Conservation (phyloP, 2,113 vertebrate species). For the Lepus timidus region DNA sequence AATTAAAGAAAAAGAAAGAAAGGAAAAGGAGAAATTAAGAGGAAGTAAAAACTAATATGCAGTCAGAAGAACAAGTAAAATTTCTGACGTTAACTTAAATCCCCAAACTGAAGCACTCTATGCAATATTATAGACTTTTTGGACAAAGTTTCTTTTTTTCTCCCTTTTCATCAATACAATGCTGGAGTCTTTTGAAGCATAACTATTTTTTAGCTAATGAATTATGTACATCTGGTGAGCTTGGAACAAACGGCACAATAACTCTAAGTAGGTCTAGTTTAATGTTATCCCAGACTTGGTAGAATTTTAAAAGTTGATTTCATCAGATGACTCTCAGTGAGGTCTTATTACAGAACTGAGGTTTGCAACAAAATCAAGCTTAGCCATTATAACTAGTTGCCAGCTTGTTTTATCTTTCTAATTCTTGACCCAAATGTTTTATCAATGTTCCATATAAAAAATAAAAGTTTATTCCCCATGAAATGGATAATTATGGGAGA, state of each 20-base stretch:
- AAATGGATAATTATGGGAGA: neutral
- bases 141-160: neutral
- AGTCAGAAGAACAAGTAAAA: too few relatives aligned
- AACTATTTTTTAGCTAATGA: neutral
- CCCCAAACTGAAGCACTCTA: neutral
- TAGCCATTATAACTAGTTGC: neutral
- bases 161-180: neutral
- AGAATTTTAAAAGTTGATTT: neutral
- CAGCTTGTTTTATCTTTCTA: neutral
- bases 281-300: neutral
- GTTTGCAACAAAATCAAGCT: neutral
- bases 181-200: neutral
- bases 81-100: neutral
- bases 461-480: neutral
- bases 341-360: neutral
- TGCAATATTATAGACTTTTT: neutral
- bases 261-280: neutral
- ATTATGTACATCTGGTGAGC: neutral
- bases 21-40: neutral
- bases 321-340: neutral
- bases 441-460: neutral
- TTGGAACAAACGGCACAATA: neutral
- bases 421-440: neutral
- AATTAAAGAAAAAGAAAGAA: neutral
- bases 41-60: neutral